phyloP scores from a whole-genome alignment of 2,113 vertebrate genomes.

The Rhinichthys klamathensis region DNA sequence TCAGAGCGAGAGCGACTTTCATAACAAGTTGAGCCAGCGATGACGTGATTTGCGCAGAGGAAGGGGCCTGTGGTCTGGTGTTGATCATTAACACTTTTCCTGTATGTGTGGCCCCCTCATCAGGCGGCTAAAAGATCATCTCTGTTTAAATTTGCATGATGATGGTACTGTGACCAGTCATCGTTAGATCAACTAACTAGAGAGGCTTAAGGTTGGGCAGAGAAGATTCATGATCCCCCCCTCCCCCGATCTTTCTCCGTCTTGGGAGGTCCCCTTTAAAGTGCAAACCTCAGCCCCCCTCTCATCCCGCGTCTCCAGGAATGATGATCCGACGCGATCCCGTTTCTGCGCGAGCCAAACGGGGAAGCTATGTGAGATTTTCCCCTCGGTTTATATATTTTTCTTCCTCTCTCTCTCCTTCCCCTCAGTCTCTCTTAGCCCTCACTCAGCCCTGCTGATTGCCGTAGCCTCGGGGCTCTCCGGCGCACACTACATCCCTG shows the following conservation, averaged over 20 bases:
- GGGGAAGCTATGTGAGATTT: slow-evolving; percentile 60
- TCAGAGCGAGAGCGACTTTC: slow-evolving; percentile 34
- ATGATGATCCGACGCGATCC: slow-evolving; percentile 57
- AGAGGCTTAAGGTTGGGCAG: slow-evolving; percentile 50
- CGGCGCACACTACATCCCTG: slow-evolving; percentile 70
- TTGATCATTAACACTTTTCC: slow-evolving; percentile 59
- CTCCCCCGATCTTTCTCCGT: slow-evolving; percentile 26
- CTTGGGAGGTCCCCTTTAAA: slow-evolving; percentile 61
- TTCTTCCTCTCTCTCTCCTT: slow-evolving; percentile 58
- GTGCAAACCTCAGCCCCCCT: slow-evolving; percentile 39
- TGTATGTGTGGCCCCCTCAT: slow-evolving; percentile 55
- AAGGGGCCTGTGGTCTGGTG: slow-evolving; percentile 51
- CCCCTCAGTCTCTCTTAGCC: slow-evolving; percentile 49
- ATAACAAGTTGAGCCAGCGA: slow-evolving; percentile 37
- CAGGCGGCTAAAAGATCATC: slow-evolving; percentile 61
- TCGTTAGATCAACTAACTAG: slow-evolving; percentile 60
- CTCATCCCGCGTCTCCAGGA: slow-evolving; percentile 46
- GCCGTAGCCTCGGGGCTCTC: slow-evolving; percentile 68
- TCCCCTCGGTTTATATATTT: slow-evolving; percentile 65
- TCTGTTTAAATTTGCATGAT: slow-evolving; percentile 68
- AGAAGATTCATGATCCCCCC: slow-evolving; percentile 58
- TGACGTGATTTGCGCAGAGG: slow-evolving; percentile 12
- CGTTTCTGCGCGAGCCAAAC: slow-evolving; percentile 51
- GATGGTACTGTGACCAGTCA: slow-evolving; percentile 64
- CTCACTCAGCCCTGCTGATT: slow-evolving; percentile 70